Base-by-base conservation (phyloP, 1,140 invertebrate species). In the Drosophila parvula region DNA sequence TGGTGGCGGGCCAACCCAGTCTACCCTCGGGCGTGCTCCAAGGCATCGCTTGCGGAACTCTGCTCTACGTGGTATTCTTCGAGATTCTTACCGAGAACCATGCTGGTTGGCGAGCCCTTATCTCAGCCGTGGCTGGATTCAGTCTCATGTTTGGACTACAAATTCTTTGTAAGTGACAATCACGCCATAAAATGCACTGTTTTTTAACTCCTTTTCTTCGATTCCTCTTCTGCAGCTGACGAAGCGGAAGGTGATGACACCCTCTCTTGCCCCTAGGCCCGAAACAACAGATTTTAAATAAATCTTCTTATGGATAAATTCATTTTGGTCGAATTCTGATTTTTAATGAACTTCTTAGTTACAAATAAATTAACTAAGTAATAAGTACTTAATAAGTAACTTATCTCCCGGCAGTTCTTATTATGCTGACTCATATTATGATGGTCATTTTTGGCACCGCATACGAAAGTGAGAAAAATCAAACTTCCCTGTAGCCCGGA, bases 1-100 rank as follows among this genome's bases (percentile, higher is more conserved):
- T 93, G 36, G 93, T 94, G 3, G 93, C 93, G 12, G 93, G 93
- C 1, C 93, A 94, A 6, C 93, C 94, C 7, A 94, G 94, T 60
- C 92, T 95, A 14, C 93, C 93, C 10, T 94, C 95, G 0, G 94
- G 95, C 0, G 93, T 97, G 10, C 93, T 97, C 0, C 96, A 98
- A 85, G 96, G 96, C 10, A 94, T 98, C 92, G 97, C 97, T 0
- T 96, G 96, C 32, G 97, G 97, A 9, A 98, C 97, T 0, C 93
- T 98, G 1, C 94, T 98, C 0, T 98, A 98, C 91, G 97, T 98
- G 48, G 96, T 97, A 4, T 98, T 98, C 94, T 98, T 98, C 91
- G 97, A 98, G 92, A 96, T 98, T 12, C 93, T 98, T 47, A 96
- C 96, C 34, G 93, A 95, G 48, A 96, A 96, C 85, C 93, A 95